phyloP scores from a whole-genome alignment of 2,113 vertebrate genomes.

The Perca fluviatilis region DNA sequence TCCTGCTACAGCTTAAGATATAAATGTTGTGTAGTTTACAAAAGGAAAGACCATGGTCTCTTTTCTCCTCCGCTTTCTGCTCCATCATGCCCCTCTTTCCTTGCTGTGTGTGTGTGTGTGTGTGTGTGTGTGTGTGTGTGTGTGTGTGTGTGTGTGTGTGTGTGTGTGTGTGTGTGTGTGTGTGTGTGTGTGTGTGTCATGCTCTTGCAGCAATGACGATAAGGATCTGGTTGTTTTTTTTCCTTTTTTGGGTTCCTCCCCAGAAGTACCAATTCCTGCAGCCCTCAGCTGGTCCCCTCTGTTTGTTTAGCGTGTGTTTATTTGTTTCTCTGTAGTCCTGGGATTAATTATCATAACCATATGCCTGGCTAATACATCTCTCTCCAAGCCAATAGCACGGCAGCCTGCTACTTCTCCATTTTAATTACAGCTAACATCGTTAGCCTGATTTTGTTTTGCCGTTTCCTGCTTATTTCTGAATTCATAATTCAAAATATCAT shows the following conservation, averaged over 20 bases:
- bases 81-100: conserved; percentile 13
- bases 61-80: conserved; percentile 22
- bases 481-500: conserved; percentile 54
- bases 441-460: conserved; percentile 65
- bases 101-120: background rate
- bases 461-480: conserved; percentile 52
- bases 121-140: background rate
- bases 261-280: conserved; percentile 67
- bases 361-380: conserved; percentile 78
- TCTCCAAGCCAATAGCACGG: conserved; percentile 71
- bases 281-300: conserved; percentile 76
- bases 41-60: background rate
- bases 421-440: conserved; percentile 76
- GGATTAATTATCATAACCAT: conserved; percentile 85
- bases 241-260: conserved; percentile 53
- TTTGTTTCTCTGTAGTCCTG: conserved; percentile 82
- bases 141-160: conserved; percentile 1
- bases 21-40: background rate
- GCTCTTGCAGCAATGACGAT: conserved; percentile 53
- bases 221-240: conserved; percentile 56
- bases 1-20: conserved; percentile 28
- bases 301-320: conserved; percentile 80
- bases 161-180: background rate
- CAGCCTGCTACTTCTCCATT: conserved; percentile 66
- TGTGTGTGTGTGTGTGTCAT: conserved; percentile 28